Evolutionary conservation across 2,113 vertebrate species (phyloP).

Genomic region (Menidia beryllina): DNA sequence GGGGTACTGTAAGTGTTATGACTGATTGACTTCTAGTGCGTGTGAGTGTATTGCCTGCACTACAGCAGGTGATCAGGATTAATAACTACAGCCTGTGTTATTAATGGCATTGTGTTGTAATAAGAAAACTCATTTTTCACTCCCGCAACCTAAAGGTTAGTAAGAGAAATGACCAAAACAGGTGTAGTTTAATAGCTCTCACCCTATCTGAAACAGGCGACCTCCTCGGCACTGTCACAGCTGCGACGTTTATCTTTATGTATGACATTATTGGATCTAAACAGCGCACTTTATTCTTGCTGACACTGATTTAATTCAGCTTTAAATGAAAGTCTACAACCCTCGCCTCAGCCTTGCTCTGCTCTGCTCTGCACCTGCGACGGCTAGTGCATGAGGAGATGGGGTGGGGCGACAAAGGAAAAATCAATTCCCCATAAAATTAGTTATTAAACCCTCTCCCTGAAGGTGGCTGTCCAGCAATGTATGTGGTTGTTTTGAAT

Average conservation of each 20-base stretch:
- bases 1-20: slow-evolving; percentile 33
- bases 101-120: slow-evolving; percentile 74
- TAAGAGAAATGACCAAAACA: slow-evolving; percentile 77
- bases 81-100: slow-evolving; percentile 66
- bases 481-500: slow-evolving; percentile 65
- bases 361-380: slow-evolving; percentile 54
- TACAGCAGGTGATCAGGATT: slow-evolving; percentile 71
- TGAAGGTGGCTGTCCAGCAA: slow-evolving; percentile 54
- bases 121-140: slow-evolving; percentile 79
- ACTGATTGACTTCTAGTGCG: slow-evolving; percentile 65
- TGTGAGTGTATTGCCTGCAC: slow-evolving; percentile 55
- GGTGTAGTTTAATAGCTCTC: slow-evolving; percentile 70
- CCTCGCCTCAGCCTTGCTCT: slow-evolving; percentile 43
- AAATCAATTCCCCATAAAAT: slow-evolving; percentile 80
- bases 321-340: slow-evolving; percentile 68
- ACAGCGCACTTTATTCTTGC: slow-evolving; percentile 65
- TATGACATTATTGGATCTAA: slow-evolving; percentile 73
- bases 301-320: slow-evolving; percentile 80
- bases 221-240: slow-evolving; percentile 48
- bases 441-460: slow-evolving; percentile 74
- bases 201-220: slow-evolving; percentile 60
- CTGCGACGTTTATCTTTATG: slow-evolving; percentile 70
- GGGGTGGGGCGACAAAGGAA: background rate
- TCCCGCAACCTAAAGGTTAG: slow-evolving; percentile 74
- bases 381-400: slow-evolving; percentile 49